Percentiles rank a stretch among this genome's conserved stretches.
These are phyloP conservation scores for Drosophila yooni DNA, from an alignment of 2,888 invertebrate species.

Conservation along the genomic window DNA sequence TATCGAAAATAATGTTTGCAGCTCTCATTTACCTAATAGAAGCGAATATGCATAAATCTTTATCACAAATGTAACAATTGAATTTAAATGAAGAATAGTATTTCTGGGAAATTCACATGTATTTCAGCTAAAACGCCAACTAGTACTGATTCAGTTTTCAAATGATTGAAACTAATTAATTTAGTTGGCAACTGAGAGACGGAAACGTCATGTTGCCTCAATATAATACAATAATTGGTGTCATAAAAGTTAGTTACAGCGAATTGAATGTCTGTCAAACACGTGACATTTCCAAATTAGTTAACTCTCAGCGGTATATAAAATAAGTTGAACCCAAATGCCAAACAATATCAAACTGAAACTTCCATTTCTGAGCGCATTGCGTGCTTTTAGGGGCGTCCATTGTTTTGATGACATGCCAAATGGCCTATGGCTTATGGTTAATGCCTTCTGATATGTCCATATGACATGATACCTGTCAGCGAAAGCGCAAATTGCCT, in stretches of 20 bases:
- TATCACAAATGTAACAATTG: constrained; percentile 23
- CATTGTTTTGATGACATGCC: constrained; percentile 72
- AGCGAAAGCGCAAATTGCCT: constrained; percentile 22
- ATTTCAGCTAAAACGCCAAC: neutral
- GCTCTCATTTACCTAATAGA: constrained; percentile 40
- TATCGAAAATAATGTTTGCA: constrained; percentile 64
- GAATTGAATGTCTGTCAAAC: constrained; percentile 64
- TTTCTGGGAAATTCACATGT: neutral
- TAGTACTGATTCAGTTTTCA: neutral
- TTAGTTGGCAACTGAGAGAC: constrained; percentile 12
- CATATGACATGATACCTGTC: constrained; percentile 60
- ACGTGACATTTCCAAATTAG: constrained; percentile 71
- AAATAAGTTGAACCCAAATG: constrained; percentile 31
- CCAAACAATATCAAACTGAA: constrained; percentile 12
- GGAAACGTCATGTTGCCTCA: constrained; percentile 22
- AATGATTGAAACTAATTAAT: constrained; percentile 31
- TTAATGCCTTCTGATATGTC: constrained; percentile 33
- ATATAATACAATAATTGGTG: constrained; percentile 67
- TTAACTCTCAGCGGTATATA: constrained; percentile 31
- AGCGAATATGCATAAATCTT: constrained; percentile 63
- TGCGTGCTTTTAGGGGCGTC: constrained; percentile 48
- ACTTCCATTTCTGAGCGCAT: constrained; percentile 51
- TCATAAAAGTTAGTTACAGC: constrained; percentile 76
- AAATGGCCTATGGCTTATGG: constrained; percentile 55
- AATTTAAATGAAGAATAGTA: neutral